Evolutionary conservation across 2,888 invertebrate genomes (phyloP).

Genomic region (Cataglyphis cursor): DNA sequence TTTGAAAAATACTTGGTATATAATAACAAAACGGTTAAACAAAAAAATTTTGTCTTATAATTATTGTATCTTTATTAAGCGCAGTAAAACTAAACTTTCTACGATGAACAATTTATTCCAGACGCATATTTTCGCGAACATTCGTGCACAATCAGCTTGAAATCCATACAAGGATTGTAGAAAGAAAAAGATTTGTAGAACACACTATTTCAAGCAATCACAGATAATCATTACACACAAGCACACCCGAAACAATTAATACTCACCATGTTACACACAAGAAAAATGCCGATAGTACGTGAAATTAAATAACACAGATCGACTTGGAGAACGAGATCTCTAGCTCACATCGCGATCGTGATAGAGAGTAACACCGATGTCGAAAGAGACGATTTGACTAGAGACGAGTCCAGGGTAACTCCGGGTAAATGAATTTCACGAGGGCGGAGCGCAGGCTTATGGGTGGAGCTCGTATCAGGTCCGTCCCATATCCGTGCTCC

Average conservation of each 20-base stretch:
- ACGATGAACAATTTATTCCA: neutral
- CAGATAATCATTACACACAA: neutral
- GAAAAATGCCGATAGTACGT: neutral
- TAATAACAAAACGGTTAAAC: neutral
- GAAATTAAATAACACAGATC: neutral
- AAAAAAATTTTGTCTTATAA: neutral
- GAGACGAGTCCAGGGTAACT: slow-evolving; percentile 66
- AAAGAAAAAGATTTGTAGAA: neutral
- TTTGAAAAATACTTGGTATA: neutral
- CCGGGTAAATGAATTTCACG: slow-evolving; percentile 77
- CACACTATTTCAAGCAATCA: neutral
- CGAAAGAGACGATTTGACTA: slow-evolving; percentile 74
- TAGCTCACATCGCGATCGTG: slow-evolving; percentile 14
- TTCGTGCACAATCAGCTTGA: neutral
- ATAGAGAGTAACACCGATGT: slow-evolving; percentile 46
- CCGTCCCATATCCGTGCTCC: slow-evolving; percentile 74
- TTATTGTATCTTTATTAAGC: neutral
- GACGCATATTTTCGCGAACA: neutral
- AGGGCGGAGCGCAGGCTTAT: slow-evolving; percentile 82
- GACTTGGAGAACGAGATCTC: neutral
- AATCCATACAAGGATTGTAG: neutral
- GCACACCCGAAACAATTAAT: neutral
- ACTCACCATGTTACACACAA: slow-evolving; percentile 38
- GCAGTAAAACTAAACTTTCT: neutral
- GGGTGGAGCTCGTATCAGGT: slow-evolving; percentile 81